Percentiles rank a stretch among this genome's conserved stretches.
phyloP scores from a whole-genome alignment of 2,113 vertebrate species.

The Phalacrocorax carbo region DNA sequence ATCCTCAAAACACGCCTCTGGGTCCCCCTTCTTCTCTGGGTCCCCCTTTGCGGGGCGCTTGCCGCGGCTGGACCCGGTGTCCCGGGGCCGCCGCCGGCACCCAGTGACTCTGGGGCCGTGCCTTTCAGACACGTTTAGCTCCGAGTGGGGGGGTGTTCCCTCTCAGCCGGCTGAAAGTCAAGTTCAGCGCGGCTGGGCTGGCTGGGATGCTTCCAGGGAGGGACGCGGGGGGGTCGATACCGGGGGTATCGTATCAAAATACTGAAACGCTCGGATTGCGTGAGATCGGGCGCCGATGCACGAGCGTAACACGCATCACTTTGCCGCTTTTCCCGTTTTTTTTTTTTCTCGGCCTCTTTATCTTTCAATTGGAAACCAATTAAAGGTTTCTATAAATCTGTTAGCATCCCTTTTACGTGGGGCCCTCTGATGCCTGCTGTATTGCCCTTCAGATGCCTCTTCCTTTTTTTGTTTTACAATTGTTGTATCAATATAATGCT shows the following conservation, averaged over 20 bases:
- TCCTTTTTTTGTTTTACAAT: slow-evolving; percentile 79
- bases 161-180: background rate
- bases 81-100: background rate
- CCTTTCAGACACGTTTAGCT: background rate
- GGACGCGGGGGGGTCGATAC: no score
- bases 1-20: accelerated
- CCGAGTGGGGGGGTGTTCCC: no score
- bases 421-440: slow-evolving; percentile 72
- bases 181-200: background rate
- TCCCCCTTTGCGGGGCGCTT: background rate
- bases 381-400: slow-evolving; percentile 78
- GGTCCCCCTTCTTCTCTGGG: no score
- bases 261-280: background rate
- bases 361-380: slow-evolving; percentile 78
- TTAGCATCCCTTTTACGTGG: slow-evolving; percentile 64
- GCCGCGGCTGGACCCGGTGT: background rate
- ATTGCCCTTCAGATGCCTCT: slow-evolving; percentile 80
- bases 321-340: background rate
- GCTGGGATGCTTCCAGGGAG: no score
- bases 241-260: no score
- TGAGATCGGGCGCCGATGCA: background rate
- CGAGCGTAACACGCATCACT: background rate
- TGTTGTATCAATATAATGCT: slow-evolving; percentile 82
- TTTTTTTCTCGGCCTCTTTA: slow-evolving; percentile 59
- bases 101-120: background rate